phyloP scores from a whole-genome alignment of 2,797 vertebrate species.

The Champsocephalus gunnari region DNA sequence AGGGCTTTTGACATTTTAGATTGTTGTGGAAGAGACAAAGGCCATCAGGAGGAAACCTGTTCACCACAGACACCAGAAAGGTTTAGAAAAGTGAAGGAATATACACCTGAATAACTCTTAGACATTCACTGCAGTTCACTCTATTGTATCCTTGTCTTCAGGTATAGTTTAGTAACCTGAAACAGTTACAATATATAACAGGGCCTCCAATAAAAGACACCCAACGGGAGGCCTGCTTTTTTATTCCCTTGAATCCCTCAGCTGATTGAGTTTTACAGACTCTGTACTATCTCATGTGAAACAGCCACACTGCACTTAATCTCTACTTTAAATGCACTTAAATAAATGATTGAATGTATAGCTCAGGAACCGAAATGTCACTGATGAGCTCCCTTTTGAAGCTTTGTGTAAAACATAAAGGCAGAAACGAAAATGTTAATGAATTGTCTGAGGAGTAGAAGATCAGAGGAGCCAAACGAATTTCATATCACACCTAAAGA shows the following conservation, averaged over 20 bases:
- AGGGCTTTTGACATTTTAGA: slow-evolving; percentile 20
- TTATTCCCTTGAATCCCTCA: slow-evolving; percentile 57
- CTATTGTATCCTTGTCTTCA: slow-evolving; percentile 33
- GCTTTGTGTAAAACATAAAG: slow-evolving; percentile 78
- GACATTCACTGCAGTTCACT: slow-evolving; percentile 45
- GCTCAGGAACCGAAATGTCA: slow-evolving; percentile 72
- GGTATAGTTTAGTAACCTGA: slow-evolving; percentile 49
- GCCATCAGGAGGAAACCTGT: slow-evolving; percentile 8
- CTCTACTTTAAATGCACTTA: slow-evolving; percentile 75
- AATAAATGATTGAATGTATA: slow-evolving; percentile 76
- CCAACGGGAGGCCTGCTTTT: slow-evolving; percentile 38
- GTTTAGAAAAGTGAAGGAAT: slow-evolving; percentile 8
- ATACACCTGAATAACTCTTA: slow-evolving; percentile 4
- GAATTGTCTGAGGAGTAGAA: slow-evolving; percentile 79
- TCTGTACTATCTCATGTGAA: slow-evolving; percentile 72
- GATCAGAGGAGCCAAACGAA: slow-evolving; percentile 83
- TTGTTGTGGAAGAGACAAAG: slow-evolving; percentile 13
- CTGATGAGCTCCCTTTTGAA: slow-evolving; percentile 74
- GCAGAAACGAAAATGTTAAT: slow-evolving; percentile 77
- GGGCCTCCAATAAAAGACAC: slow-evolving; percentile 38
- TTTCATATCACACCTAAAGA: slow-evolving; percentile 86
- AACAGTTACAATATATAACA: slow-evolving; percentile 52
- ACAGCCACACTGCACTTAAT: slow-evolving; percentile 73
- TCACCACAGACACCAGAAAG: not conserved
- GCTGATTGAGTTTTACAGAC: slow-evolving; percentile 44